Conservation (phyloP, 1,140 invertebrate genomes). For the Bicyclus anynana region DNA sequence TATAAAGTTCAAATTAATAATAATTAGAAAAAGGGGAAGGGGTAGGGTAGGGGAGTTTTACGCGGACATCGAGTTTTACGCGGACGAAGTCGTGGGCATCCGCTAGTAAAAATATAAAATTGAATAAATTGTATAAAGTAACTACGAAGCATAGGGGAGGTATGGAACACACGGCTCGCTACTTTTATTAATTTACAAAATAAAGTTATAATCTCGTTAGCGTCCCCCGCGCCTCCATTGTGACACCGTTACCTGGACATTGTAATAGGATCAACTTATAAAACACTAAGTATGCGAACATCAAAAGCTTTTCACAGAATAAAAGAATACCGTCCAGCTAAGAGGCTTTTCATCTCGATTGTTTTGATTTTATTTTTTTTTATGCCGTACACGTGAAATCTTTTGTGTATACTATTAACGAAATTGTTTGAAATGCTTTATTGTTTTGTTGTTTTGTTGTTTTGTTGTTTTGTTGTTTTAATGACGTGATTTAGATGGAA, state of each 20-base stretch:
- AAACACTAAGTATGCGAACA: conserved; percentile 74
- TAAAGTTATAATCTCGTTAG: conserved; percentile 76
- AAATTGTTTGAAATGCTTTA: not conserved
- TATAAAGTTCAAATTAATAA: no score
- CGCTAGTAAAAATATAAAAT: no score
- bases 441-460: not conserved
- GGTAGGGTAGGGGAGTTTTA: no score
- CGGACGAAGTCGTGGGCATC: no score
- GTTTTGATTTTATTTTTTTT: conserved; percentile 29
- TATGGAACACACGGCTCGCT: conserved; percentile 49
- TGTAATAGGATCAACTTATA: conserved; percentile 76
- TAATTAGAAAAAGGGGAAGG: no score
- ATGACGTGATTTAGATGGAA: conserved; percentile 4
- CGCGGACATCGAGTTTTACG: no score
- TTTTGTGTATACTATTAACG: not conserved
- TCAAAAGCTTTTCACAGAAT: conserved; percentile 65
- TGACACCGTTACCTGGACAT: conserved; percentile 69
- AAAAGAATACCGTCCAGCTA: conserved; percentile 64
- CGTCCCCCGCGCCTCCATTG: conserved; percentile 57
- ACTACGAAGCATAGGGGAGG: conserved; percentile 27
- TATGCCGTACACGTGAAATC: not conserved
- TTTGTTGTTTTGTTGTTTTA: conserved; percentile 1
- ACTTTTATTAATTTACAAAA: conserved; percentile 74
- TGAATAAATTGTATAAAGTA: conserved; percentile 9
- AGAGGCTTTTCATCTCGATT: conserved; percentile 56